Evolutionary conservation across 1,140 invertebrate species (phyloP).

Genomic region (Solenopsis fugax): DNA sequence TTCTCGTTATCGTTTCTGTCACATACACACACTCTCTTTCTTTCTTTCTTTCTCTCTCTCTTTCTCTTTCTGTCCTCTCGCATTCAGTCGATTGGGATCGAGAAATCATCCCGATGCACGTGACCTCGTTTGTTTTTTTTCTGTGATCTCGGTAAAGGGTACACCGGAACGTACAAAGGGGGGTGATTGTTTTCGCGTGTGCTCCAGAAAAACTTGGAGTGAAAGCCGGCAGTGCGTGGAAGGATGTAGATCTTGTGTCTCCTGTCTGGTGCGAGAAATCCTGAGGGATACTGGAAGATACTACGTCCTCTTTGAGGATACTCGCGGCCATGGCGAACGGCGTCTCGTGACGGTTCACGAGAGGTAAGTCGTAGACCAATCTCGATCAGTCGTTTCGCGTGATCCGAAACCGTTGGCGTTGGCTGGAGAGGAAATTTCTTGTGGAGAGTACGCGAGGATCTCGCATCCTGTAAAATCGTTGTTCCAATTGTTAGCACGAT

Average conservation of each 20-base stretch:
- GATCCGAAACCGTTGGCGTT: neutral
- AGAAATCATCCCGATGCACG: neutral
- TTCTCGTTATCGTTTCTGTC: neutral
- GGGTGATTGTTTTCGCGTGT: slow-evolving; percentile 54
- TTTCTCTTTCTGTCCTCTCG: slow-evolving; percentile 2
- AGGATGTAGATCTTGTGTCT: slow-evolving; percentile 60
- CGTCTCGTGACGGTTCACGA: slow-evolving; percentile 41
- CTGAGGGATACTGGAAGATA: slow-evolving; percentile 50
- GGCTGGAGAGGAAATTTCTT: neutral
- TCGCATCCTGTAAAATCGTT: neutral
- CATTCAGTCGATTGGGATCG: neutral
- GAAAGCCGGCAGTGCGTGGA: slow-evolving; percentile 44
- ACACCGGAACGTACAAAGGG: neutral
- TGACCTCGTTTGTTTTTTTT: slow-evolving; percentile 10
- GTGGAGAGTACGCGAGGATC: neutral
- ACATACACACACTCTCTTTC: no score
- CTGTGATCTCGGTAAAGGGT: neutral
- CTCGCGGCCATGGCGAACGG: slow-evolving; percentile 40
- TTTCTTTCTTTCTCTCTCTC: no score
- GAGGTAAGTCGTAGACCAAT: slow-evolving; percentile 5
- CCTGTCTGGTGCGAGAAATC: slow-evolving; percentile 39
- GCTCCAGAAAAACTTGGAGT: slow-evolving; percentile 35
- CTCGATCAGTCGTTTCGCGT: slow-evolving; percentile 28
- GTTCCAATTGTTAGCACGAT: neutral
- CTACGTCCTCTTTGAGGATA: neutral